A percentile compares a stretch with the other conserved stretches of the same genome.
phyloP scores from a whole-genome alignment of 2,888 invertebrate genomes.

The Empis livida region DNA sequence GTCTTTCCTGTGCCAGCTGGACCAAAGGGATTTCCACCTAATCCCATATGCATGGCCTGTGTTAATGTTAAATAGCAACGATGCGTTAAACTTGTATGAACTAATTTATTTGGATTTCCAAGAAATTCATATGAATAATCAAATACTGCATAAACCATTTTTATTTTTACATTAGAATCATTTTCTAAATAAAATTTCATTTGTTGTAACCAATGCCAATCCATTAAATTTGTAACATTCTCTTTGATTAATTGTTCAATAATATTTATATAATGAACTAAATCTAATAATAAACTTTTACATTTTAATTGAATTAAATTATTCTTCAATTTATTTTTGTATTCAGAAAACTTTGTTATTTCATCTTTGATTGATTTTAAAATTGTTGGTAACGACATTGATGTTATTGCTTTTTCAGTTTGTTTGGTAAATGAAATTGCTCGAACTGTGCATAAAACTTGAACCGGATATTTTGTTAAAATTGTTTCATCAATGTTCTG shows the following conservation, averaged over 20 bases:
- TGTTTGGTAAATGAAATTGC: conserved; percentile 73
- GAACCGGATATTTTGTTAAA: conserved; percentile 40
- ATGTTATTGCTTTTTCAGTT: conserved; percentile 65
- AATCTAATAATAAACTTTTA: conserved; percentile 83
- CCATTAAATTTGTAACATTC: conserved; percentile 49
- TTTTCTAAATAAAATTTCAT: conserved; percentile 60
- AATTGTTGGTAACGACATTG: conserved; percentile 45
- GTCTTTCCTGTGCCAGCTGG: conserved; percentile 99
- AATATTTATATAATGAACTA: conserved; percentile 79
- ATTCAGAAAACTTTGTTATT: conserved; percentile 23
- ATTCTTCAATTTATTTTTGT: conserved; percentile 34
- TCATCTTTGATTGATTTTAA: conserved; percentile 38
- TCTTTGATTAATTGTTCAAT: conserved; percentile 62
- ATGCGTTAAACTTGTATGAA: conserved; percentile 91
- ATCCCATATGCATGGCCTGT: conserved; percentile 89
- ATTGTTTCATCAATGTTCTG: conserved; percentile 24
- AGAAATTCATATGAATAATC: conserved; percentile 96
- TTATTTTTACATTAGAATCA: conserved; percentile 48
- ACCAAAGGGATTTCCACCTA: conserved; percentile 98
- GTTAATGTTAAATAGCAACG: conserved; percentile 95
- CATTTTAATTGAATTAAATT: conserved; percentile 68
- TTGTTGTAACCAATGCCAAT: conserved; percentile 96
- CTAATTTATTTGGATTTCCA: conserved; percentile 90
- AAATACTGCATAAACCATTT: conserved; percentile 90
- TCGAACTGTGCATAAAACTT: conserved; percentile 76